Evolutionary conservation across 2,888 invertebrate genomes (phyloP).

Genomic region (Dolichomitus sp.): DNA sequence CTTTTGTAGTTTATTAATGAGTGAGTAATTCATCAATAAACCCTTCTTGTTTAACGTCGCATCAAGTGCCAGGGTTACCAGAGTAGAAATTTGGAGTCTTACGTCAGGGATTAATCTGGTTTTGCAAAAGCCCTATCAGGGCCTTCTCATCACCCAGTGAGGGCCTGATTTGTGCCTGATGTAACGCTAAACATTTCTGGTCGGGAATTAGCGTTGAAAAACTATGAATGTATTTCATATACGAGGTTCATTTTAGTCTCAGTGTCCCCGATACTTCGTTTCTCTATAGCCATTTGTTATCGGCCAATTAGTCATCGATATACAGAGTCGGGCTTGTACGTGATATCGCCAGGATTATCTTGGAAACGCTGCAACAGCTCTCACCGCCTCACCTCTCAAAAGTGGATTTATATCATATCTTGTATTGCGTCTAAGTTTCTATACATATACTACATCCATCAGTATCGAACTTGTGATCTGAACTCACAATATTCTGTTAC

Average conservation of each 20-base stretch:
- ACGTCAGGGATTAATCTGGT: no score
- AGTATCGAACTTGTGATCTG: slow-evolving; percentile 33
- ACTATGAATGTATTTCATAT: not conserved
- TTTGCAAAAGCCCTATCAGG: no score
- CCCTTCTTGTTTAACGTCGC: no score
- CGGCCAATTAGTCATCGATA: slow-evolving; percentile 49
- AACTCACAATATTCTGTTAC: not conserved
- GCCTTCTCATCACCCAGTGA: no score
- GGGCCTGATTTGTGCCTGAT: no score
- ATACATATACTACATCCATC: not conserved
- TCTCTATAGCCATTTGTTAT: not conserved
- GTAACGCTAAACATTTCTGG: no score
- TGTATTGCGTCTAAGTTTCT: not conserved
- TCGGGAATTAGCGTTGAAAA: not conserved
- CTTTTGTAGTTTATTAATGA: not conserved
- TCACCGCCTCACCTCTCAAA: not conserved
- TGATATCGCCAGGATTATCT: slow-evolving; percentile 9
- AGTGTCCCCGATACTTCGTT: not conserved
- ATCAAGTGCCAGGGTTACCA: no score
- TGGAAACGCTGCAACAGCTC: not conserved
- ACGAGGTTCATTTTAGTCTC: not conserved
- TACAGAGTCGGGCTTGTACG: not conserved
- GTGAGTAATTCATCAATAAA: not conserved
- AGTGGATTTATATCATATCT: not conserved
- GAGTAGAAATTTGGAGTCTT: no score